Evolutionary conservation across 1,140 invertebrate species (phyloP), one percentile per base, ranked within the genome.

Genomic region (Eriocheir sinensis): DNA sequence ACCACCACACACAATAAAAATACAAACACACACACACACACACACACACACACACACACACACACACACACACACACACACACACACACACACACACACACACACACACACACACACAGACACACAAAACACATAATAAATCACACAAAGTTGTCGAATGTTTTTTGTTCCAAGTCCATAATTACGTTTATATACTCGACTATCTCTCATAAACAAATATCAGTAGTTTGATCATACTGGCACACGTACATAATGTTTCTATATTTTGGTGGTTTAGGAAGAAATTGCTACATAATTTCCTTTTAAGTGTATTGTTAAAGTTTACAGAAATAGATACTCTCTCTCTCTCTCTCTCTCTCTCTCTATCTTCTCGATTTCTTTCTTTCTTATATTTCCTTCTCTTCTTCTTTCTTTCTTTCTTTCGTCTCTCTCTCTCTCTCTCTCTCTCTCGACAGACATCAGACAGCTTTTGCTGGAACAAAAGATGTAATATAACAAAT

Each of bases 401-500:
- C n/a, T n/a, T n/a, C n/a, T n/a, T n/a, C n/a, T n/a, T n/a, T n/a
- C n/a, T n/a, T n/a, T n/a, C n/a, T n/a, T n/a, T 72, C 85, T 88
- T 36, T 88, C 44, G n/a, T 88, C 85, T 88, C 85, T 88, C 85
- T 88, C 85, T 88, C 83, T 86, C 83, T 86, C 83, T 86, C 83
- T 86, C 83, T 86, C 83, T 86, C 83, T 86, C 83, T 86, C 83
- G 60, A 72, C 60, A 72, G 60, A 72, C 60, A 72, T 72, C 60
- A 72, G 60, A 72, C 60, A 72, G 60, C 60, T 72, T 72, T 72
- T 72, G 60, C n/a, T 72, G 60, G 60, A 21, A 72, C 60, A 72
- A 72, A 72, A 72, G 60, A 72, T 72, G 60, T 72, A 72, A 72
- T 72, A 72, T 72, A n/a, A n/a, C 60, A 72, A 72, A 72, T 72